phyloP scores from a whole-genome alignment of 2,113 vertebrate species.

The Bubo scandiacus region DNA sequence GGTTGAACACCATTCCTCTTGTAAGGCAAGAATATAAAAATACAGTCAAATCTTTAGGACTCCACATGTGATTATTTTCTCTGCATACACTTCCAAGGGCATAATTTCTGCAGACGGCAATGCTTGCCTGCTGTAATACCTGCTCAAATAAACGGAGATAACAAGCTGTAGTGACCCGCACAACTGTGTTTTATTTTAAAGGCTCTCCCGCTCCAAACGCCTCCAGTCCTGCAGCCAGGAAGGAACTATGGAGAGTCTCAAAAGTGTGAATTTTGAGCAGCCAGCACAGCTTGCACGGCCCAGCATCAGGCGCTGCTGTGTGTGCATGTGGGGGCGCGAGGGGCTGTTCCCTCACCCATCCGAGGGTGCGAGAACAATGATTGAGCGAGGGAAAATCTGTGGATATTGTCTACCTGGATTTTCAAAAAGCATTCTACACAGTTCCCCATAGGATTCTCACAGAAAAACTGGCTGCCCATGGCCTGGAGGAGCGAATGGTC shows the following conservation, averaged over 20 bases:
- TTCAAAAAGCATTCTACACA: too few species aligned
- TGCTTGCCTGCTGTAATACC: background rate
- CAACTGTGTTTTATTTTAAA: accelerated
- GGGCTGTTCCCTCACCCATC: too few species aligned
- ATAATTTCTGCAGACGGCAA: background rate
- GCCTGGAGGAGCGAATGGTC: too few species aligned
- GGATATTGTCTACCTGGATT: too few species aligned
- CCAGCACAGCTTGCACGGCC: background rate
- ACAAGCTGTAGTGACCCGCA: background rate
- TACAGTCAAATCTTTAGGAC: background rate
- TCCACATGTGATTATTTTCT: background rate
- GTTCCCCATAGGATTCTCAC: too few species aligned
- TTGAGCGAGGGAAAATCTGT: too few species aligned
- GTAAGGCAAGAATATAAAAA: background rate
- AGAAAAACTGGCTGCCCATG: too few species aligned
- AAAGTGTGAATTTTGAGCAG: background rate
- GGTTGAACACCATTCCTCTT: background rate
- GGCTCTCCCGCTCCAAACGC: too few species aligned
- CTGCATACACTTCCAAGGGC: background rate
- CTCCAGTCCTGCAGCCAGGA: background rate
- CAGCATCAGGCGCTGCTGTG: background rate
- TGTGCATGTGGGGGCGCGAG: too few species aligned
- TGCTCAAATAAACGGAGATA: background rate
- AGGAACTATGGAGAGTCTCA: background rate
- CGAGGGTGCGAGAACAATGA: too few species aligned